Base-by-base conservation (phyloP, 2,113 vertebrate genomes). In the Amphilophus citrinellus region DNA sequence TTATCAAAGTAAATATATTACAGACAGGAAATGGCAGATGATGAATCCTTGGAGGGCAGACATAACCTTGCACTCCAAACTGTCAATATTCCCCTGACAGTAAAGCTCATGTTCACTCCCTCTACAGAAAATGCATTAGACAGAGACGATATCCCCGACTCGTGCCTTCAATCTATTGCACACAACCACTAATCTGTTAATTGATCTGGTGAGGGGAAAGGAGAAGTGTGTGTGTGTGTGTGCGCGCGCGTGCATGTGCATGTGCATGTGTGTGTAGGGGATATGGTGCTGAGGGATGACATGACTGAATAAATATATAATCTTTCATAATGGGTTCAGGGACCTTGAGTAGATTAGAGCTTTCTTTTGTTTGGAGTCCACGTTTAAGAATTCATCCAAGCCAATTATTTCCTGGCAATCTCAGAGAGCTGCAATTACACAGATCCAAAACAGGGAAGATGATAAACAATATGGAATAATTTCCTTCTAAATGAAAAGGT, bases 121-220 rank as follows among this genome's bases (percentile, higher is more conserved):
- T 71, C 87, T 88, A 44, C 87, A 79, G 85, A 94, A 86, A 94
- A 90, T 80, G 84, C 94, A 94, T 94, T 94, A 95, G 91, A 86
- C 90, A 37, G 85, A 88, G 79, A 82, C 71, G 79, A 91, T 89
- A 91, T 80, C 88, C 87, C 58, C 27, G 71, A 59, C 80, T 80
- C 6, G 2, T 75, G 61, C 77, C 82, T 84, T 88, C 89, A 77
- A 84, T 88, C 80, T 79, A 79, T 37, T 76, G 63, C 85, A 83
- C 85, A 80, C 71, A 79, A 80, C 65, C 91, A 85, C 87, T 91
- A 92, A 94, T 94, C 95, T 92, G 91, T 88, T 93, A 90, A 95
- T 95, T 92, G 93, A 95, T 93, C 92, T 89, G 78, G 57, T n/a
- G 39, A 85, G 47, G 47, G 79, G 77, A 65, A 85, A 78, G 24